Conservation (phyloP, 2,888 invertebrate species). For the Electrophaes corylata region DNA sequence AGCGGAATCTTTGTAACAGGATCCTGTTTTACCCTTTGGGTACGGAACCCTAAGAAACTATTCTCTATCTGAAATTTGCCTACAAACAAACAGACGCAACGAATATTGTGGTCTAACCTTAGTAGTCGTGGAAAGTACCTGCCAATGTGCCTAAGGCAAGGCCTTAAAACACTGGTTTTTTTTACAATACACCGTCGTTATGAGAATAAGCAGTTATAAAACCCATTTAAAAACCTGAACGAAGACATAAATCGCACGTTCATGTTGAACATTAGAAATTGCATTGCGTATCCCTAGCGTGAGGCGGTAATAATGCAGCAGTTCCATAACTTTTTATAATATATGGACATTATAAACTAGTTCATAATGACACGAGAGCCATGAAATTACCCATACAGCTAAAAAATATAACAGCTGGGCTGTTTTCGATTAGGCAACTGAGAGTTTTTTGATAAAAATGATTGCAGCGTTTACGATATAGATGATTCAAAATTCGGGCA, state of each 20-base stretch:
- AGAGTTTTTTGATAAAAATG: background rate
- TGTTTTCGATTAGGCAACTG: background rate
- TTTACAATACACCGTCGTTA: background rate
- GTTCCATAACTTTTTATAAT: slow-evolving; percentile 38
- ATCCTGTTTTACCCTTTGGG: no score
- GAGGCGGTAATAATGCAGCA: slow-evolving; percentile 32
- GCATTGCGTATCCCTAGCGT: slow-evolving; percentile 29
- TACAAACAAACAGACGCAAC: no score
- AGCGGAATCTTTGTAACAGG: no score
- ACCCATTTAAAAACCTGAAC: background rate
- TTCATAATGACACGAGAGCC: slow-evolving; percentile 35
- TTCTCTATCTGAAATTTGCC: no score
- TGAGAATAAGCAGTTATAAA: background rate
- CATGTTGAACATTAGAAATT: slow-evolving; percentile 23
- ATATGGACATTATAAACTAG: slow-evolving; percentile 38
- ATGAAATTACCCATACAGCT: slow-evolving; percentile 27
- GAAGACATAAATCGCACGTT: slow-evolving; percentile 14
- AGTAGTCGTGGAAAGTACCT: no score
- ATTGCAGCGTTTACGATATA: background rate
- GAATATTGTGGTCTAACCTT: no score
- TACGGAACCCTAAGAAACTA: no score
- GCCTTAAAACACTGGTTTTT: background rate
- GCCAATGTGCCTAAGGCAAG: no score
- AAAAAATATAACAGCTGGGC: background rate
- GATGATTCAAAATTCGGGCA: no score